Evolutionary conservation across 2,113 vertebrate species (phyloP).

Genomic region (Neogobius melanostomus): DNA sequence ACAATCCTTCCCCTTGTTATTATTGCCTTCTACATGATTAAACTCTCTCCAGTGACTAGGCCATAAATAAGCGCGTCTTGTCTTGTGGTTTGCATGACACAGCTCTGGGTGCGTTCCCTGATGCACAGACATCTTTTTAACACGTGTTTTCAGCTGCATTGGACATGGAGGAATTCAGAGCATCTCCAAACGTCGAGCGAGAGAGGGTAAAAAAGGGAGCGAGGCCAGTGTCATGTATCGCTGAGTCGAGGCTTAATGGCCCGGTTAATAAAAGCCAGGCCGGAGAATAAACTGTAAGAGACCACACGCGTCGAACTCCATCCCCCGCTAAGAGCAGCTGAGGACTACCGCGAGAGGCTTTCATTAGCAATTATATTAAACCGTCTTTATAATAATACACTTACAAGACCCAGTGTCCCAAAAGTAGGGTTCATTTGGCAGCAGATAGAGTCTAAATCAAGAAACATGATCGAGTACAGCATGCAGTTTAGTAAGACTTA

Average conservation of each 20-base stretch:
- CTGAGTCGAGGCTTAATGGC: constrained; percentile 50
- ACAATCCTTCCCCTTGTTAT: not conserved
- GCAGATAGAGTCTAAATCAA: too few species aligned
- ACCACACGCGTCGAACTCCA: constrained; percentile 49
- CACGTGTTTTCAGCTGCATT: constrained; percentile 16
- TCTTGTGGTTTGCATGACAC: not conserved
- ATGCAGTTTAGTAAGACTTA: too few species aligned
- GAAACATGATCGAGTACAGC: too few species aligned
- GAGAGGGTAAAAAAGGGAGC: not conserved
- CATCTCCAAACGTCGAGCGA: not conserved
- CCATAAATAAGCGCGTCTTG: not conserved
- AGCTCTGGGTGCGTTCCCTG: constrained; percentile 6
- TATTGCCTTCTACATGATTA: not conserved
- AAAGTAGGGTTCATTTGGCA: too few species aligned
- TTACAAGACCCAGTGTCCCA: too few species aligned
- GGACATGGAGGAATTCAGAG: constrained; percentile 17
- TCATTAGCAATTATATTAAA: not conserved
- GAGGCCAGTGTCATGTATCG: constrained; percentile 60
- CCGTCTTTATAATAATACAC: not conserved
- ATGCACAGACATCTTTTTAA: constrained; percentile 27
- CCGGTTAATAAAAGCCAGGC: constrained; percentile 66
- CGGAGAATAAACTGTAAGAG: constrained; percentile 43
- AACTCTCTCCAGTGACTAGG: not conserved
- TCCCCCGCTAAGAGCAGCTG: not conserved
- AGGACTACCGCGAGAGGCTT: not conserved